phyloP scores from a whole-genome alignment of 2,888 invertebrate genomes.

The Drosophila prolongata region DNA sequence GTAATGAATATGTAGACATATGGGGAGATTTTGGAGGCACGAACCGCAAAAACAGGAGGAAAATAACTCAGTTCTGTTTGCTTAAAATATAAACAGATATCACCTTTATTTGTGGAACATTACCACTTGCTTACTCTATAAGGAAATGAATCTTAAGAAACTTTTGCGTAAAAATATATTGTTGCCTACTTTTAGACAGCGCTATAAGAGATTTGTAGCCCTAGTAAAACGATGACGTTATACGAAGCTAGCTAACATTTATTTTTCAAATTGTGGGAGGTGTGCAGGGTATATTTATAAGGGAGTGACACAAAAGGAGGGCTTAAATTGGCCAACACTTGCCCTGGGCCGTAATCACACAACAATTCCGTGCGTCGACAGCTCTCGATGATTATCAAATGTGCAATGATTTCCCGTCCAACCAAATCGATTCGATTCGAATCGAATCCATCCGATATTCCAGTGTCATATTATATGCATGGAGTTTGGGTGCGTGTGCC shows the following conservation, averaged over 20 bases:
- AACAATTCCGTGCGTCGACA: conserved; percentile 7
- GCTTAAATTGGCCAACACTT: conserved; percentile 7
- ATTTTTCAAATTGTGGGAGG: not conserved
- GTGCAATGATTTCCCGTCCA: conserved; percentile 12
- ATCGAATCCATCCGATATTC: conserved; percentile 10
- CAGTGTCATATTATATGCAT: conserved; percentile 24
- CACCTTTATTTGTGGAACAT: too few species aligned
- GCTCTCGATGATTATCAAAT: conserved; percentile 26
- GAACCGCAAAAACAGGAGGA: not conserved
- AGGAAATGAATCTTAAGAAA: not conserved
- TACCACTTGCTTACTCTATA: not conserved
- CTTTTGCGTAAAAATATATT: too few species aligned
- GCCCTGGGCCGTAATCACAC: not conserved
- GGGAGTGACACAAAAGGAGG: not conserved
- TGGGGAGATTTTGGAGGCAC: not conserved
- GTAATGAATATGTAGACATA: conserved; percentile 10
- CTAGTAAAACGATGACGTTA: too few species aligned
- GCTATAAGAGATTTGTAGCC: too few species aligned
- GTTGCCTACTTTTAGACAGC: not conserved
- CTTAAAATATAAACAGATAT: not conserved
- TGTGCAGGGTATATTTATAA: not conserved
- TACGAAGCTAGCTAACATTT: not conserved
- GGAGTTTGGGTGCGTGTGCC: conserved; percentile 22
- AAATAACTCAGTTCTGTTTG: not conserved
- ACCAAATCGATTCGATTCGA: not conserved